phyloP scores from a whole-genome alignment of 2,797 vertebrate species.

The Schizothorax lantsangensis region DNA sequence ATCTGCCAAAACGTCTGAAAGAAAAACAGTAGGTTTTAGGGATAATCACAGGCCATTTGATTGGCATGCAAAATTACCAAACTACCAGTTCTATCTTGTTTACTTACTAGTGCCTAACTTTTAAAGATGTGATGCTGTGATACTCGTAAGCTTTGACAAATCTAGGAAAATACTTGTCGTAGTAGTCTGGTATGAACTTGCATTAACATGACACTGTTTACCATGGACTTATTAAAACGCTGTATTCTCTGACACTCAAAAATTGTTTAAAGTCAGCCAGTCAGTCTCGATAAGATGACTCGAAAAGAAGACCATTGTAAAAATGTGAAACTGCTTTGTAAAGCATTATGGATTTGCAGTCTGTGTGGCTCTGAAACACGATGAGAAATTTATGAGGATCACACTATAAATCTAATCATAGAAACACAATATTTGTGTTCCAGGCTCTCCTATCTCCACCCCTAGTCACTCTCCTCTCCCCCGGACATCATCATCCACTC shows the following conservation, averaged over 20 bases:
- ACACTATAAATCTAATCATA: not conserved
- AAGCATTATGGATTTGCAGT: constrained; percentile 7
- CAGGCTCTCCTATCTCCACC: constrained; percentile 96
- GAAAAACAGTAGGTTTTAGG: not conserved
- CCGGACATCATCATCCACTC: constrained; percentile 88
- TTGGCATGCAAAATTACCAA: not conserved
- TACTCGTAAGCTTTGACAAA: not conserved
- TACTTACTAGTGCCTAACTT: not conserved
- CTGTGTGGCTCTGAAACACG: not conserved
- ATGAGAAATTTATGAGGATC: not conserved
- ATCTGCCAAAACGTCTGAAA: not conserved
- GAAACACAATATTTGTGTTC: constrained; percentile 3
- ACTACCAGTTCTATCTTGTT: not conserved
- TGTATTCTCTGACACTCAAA: not conserved
- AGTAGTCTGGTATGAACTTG: not conserved
- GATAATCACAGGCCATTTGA: not conserved
- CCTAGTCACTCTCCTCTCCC: constrained; percentile 93
- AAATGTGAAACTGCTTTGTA: not conserved
- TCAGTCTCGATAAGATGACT: not conserved
- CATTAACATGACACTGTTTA: not conserved
- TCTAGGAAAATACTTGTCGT: not conserved
- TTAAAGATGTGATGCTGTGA: not conserved
- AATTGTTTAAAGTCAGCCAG: not conserved
- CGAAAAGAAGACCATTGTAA: not conserved
- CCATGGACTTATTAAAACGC: not conserved